Base-by-base conservation (phyloP, 1,140 invertebrate genomes). In the Himalopsyche phryganea region DNA sequence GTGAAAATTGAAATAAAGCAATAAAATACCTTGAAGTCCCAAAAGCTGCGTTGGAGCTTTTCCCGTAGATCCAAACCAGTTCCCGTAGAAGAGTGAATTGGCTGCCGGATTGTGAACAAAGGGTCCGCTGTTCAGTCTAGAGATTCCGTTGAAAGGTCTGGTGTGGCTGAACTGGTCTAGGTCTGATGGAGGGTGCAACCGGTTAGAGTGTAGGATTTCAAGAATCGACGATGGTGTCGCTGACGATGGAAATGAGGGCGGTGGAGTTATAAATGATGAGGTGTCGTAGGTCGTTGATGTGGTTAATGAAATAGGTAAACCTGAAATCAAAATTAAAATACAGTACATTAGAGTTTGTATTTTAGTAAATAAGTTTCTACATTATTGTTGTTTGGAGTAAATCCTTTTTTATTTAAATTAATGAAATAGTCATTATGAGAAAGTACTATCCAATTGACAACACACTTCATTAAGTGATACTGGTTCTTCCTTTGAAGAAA, bases 1-100 rank as follows among this genome's bases (percentile, higher is more conserved):
- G n/a, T n/a, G n/a, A n/a, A n/a, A n/a, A n/a, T n/a, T n/a, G n/a
- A n/a, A n/a, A n/a, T n/a, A n/a, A n/a, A n/a, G n/a, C n/a, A n/a
- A n/a, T n/a, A n/a, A n/a, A n/a, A n/a, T 63, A 64, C 61, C 61
- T 60, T 64, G 61, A 9, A 64, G 36, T 14, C 57, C 61, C 13
- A 64, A 36, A 1, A 64, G 40, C 38, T 64, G 61, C 3, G 48
- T 28, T 1, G 41, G 23, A 18, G 57, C 41, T 50, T 64, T 64
- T 48, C 57, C 61, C 2, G 61, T 35, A 3, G 42, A 14, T 38
- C 58, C 54, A 41, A 64, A 64, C 61, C 61, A 64, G 40, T 53
- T 58, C 32, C 61, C 58, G 15, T 64, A 64, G 19, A 64, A 60
- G 2, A 64, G 46, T 1, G 61, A 63, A 9, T 33, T 45, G 10